Evolutionary conservation across 2,888 invertebrate genomes (phyloP).

Genomic region (Eupithecia dodoneata): DNA sequence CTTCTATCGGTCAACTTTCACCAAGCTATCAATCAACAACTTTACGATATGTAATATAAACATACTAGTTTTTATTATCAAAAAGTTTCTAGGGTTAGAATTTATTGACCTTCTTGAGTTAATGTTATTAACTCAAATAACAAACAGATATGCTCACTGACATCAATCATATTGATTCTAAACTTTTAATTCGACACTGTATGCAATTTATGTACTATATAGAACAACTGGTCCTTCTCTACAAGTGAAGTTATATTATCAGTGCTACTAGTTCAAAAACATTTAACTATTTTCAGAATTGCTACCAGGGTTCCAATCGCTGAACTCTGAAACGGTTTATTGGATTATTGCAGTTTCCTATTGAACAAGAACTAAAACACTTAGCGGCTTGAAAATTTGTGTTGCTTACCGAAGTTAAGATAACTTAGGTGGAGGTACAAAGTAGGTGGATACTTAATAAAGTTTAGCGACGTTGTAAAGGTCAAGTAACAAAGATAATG

Average conservation of each 20-base stretch:
- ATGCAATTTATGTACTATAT: neutral
- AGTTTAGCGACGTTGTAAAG: conserved; percentile 13
- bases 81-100: neutral
- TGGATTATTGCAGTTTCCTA: conserved; percentile 13
- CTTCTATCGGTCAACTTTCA: conserved; percentile 28
- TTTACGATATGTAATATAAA: neutral
- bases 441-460: conserved; percentile 13
- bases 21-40: conserved; percentile 5
- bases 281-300: neutral
- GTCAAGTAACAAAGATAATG: conserved; percentile 4
- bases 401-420: conserved; percentile 7
- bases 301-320: conserved; percentile 1
- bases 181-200: neutral
- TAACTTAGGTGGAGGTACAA: conserved; percentile 4
- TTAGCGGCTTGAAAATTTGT: conserved; percentile 14
- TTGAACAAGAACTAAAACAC: conserved; percentile 13
- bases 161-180: neutral
- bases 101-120: neutral
- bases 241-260: neutral
- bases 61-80: neutral
- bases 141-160: neutral
- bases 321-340: neutral
- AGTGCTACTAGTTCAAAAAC: neutral
- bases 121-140: conserved; percentile 4
- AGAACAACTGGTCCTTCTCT: neutral